A percentile compares a stretch with the other conserved stretches of the same genome.
Evolutionary conservation across 2,113 vertebrate species (phyloP).

Genomic region (Coturnix japonica): DNA sequence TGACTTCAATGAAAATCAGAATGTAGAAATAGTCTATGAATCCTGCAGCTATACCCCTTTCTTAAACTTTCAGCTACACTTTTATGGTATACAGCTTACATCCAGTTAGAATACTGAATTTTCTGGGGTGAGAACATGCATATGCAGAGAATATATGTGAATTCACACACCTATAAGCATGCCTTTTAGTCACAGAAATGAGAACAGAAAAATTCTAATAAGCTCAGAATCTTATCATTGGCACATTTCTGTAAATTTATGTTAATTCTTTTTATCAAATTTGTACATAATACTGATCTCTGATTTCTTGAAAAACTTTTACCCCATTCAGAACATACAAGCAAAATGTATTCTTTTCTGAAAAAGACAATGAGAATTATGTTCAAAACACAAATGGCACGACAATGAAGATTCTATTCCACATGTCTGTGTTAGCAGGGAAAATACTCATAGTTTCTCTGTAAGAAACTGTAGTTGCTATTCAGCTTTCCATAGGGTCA

Average conservation of each 20-base stretch:
- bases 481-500: neutral
- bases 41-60: neutral
- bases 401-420: neutral
- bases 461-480: neutral
- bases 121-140: neutral
- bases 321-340: neutral
- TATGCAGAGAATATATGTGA: neutral
- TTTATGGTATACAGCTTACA: neutral
- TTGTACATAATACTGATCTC: neutral
- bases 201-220: neutral
- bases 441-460: neutral
- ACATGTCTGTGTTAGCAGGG: neutral
- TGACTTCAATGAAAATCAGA: neutral
- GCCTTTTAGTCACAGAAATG: neutral
- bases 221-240: neutral
- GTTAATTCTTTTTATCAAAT: neutral
- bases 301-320: neutral
- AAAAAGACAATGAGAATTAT: neutral
- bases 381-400: neutral
- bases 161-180: neutral
- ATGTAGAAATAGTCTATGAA: neutral
- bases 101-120: neutral
- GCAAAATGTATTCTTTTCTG: neutral
- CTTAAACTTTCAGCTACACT: neutral
- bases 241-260: neutral